phyloP scores from a whole-genome alignment of 2,797 vertebrate genomes.

The Gymnoscopelus microlampas region DNA sequence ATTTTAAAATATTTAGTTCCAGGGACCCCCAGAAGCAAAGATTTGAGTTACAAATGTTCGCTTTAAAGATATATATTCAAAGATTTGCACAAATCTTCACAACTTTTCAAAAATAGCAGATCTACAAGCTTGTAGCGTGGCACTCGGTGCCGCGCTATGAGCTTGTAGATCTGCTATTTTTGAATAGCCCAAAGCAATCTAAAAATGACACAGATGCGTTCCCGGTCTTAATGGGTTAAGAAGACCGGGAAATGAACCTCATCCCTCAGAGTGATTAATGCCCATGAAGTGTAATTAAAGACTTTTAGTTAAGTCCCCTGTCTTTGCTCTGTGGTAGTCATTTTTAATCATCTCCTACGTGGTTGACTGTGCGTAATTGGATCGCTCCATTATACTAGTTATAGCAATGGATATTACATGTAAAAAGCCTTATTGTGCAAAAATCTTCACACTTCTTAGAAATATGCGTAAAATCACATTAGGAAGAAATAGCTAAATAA shows the following conservation, averaged over 20 bases:
- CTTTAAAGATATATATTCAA: no score
- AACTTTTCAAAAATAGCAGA: no score
- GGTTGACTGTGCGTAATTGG: slow-evolving; percentile 69
- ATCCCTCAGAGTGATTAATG: slow-evolving; percentile 81
- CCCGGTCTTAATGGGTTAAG: slow-evolving; percentile 41
- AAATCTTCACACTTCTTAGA: slow-evolving; percentile 16
- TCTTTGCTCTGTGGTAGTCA: slow-evolving; percentile 71
- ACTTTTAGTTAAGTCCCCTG: slow-evolving; percentile 84
- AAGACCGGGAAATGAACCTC: slow-evolving; percentile 81
- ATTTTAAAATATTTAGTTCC: no score
- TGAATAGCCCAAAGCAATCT: no score
- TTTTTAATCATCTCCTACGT: slow-evolving; percentile 79
- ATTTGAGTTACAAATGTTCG: no score
- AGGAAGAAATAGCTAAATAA: no score
- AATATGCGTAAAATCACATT: background rate
- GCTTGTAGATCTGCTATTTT: no score
- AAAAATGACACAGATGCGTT: no score
- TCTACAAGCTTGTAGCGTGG: no score
- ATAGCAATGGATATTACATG: slow-evolving; percentile 29
- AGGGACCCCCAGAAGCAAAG: no score
- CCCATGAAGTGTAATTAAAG: slow-evolving; percentile 83
- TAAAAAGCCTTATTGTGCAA: background rate
- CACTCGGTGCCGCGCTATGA: no score
- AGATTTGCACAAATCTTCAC: no score
- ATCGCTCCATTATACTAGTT: slow-evolving; percentile 65